Evolutionary conservation across 2,113 vertebrate genomes (phyloP), one percentile per base, ranked within the genome.

Genomic region (Excalfactoria chinensis): DNA sequence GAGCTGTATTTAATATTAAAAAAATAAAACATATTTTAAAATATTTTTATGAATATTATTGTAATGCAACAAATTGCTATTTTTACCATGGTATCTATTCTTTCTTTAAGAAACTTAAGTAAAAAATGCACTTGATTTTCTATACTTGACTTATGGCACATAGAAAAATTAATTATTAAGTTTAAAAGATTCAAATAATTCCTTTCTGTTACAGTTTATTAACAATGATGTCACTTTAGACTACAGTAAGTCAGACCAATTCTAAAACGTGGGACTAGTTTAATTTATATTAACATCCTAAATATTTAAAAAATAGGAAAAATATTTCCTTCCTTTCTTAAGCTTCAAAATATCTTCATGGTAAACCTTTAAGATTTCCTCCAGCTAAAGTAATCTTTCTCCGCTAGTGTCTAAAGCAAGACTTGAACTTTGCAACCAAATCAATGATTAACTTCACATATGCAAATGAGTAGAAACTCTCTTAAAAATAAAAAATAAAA

Each of bases 71-170:
- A 82, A 70, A 70, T 53, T 22, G n/a, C 32, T 63, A 26, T 1
- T 46, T 95, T 86, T 71, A 69, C 14, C 35, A 67, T 34, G 28
- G 13, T 79, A 71, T 41, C 44, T 53, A 12, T 30, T 85, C 32
- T 72, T 43, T 32, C 28, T 77, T 67, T n/a, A 81, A 64, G 17
- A 28, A 91, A 91, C 90, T 86, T 35, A 75, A 74, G 3, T 59
- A 56, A 60, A 69, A 78, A 72, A 44, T n/a, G 35, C 21, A 51
- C 16, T 81, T 66, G 35, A 73, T 35, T n/a, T 77, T 84, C 16
- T 62, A 51, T 41, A 37, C 7, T 85, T 40, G n/a, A 25, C 55
- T 69, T 88, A 58, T 5, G 10, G 15, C 16, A 34, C 35, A 23
- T 11, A 51, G 11, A 88, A 11, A 82, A 74, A 62, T 49, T 26